These are phyloP conservation scores for Salvelinus alpinus DNA, from an alignment of 2,113 vertebrate genomes.

Conservation along the genomic window DNA sequence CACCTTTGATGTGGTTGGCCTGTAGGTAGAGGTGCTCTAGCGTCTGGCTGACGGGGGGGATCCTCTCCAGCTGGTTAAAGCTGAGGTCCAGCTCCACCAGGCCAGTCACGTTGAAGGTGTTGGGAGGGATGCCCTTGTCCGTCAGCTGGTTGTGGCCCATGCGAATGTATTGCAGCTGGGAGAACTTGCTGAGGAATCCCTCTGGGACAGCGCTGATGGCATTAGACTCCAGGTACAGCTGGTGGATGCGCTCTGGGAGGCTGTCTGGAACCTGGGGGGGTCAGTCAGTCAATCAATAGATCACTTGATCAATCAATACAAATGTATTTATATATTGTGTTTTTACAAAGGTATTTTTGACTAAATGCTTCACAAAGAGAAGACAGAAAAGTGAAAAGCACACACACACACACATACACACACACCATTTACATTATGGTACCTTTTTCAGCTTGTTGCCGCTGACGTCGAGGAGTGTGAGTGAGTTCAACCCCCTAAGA, in stretches of 20 bases:
- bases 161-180: constrained; percentile 86
- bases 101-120: constrained; percentile 90
- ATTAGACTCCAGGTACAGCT: constrained; percentile 93
- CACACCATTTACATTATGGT: neutral
- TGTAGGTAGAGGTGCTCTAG: constrained; percentile 95
- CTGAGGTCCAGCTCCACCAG: constrained; percentile 94
- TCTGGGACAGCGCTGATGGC: constrained; percentile 82
- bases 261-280: constrained; percentile 77
- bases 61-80: constrained; percentile 92
- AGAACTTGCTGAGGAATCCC: constrained; percentile 79
- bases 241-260: constrained; percentile 84
- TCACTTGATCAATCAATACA: no score
- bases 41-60: constrained; percentile 85
- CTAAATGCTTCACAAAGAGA: no score
- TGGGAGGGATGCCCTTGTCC: constrained; percentile 83
- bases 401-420: neutral
- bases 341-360: no score
- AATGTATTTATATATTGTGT: no score
- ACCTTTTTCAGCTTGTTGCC: constrained; percentile 85
- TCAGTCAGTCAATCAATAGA: no score
- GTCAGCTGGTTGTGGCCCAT: constrained; percentile 90
- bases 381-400: no score
- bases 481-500: constrained; percentile 80
- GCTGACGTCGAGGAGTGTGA: constrained; percentile 87
- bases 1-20: constrained; percentile 93